These are phyloP conservation scores for western clawed frog (Xenopus tropicalis) DNA, from an alignment of 2,113 vertebrate species.

Conservation along the genomic window DNA sequence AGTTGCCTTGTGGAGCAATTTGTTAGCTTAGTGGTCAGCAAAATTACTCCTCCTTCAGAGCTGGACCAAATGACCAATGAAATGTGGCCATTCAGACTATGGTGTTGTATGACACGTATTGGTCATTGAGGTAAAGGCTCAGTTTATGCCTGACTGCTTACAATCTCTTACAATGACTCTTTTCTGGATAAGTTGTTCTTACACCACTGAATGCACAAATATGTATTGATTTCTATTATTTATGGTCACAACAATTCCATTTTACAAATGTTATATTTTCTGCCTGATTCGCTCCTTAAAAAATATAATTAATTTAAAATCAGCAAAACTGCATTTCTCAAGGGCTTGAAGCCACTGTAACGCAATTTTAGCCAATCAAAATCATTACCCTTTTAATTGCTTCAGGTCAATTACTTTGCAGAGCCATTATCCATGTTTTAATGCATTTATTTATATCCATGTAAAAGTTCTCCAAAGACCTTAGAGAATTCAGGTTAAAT, in stretches of 20 bases:
- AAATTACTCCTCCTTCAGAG: too few species aligned
- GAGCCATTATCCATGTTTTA: neutral
- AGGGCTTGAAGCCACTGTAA: neutral
- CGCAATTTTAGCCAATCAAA: neutral
- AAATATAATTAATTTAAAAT: neutral
- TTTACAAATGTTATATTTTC: neutral
- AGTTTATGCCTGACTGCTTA: too few species aligned
- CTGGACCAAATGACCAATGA: too few species aligned
- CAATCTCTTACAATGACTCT: too few species aligned
- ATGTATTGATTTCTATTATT: neutral
- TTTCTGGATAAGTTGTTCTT: too few species aligned
- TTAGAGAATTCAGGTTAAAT: neutral
- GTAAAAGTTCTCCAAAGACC: neutral
- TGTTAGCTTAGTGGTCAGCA: too few species aligned
- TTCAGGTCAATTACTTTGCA: neutral
- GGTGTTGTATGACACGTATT: too few species aligned
- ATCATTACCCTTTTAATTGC: neutral
- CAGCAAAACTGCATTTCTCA: neutral
- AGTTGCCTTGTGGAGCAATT: too few species aligned
- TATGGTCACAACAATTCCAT: neutral
- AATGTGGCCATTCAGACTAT: too few species aligned
- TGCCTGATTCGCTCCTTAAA: neutral
- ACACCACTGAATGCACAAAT: too few species aligned
- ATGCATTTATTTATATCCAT: slow-evolving; percentile 2
- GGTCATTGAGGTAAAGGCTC: too few species aligned